These are phyloP conservation scores for Oxygymnocypris stewartii DNA, from an alignment of 2,113 vertebrate genomes.

Conservation along the genomic window DNA sequence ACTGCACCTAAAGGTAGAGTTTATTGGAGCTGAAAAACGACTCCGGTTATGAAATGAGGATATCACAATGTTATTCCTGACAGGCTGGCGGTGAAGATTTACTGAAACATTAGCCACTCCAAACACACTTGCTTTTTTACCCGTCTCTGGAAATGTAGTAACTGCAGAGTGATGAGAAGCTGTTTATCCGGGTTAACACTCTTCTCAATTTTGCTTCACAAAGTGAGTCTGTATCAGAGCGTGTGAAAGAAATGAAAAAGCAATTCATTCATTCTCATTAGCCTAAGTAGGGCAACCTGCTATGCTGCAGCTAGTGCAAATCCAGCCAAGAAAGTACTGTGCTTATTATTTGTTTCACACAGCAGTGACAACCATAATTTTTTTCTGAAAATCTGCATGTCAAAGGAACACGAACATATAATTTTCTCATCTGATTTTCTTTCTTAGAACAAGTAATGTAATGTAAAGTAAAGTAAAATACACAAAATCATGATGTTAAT, in stretches of 20 bases:
- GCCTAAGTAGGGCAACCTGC: slow-evolving; percentile 36
- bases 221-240: neutral
- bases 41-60: neutral
- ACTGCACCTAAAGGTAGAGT: neutral
- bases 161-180: neutral
- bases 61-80: neutral
- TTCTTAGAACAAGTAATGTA: neutral
- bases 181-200: slow-evolving; percentile 5
- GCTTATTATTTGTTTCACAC: neutral
- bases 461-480: neutral
- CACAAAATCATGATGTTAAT: neutral
- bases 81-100: slow-evolving; percentile 7
- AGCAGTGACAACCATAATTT: neutral
- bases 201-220: slow-evolving; percentile 3
- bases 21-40: slow-evolving; percentile 19
- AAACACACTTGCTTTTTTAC: slow-evolving; percentile 13
- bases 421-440: neutral
- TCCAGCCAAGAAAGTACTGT: neutral
- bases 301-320: slow-evolving; percentile 10
- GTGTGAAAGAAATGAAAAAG: slow-evolving; percentile 16
- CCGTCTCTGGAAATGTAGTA: slow-evolving; percentile 18
- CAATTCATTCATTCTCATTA: slow-evolving; percentile 42
- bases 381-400: neutral
- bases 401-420: neutral
- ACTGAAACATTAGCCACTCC: neutral